Evolutionary conservation across 2,113 vertebrate species (phyloP).

Genomic region (Lepus timidus): DNA sequence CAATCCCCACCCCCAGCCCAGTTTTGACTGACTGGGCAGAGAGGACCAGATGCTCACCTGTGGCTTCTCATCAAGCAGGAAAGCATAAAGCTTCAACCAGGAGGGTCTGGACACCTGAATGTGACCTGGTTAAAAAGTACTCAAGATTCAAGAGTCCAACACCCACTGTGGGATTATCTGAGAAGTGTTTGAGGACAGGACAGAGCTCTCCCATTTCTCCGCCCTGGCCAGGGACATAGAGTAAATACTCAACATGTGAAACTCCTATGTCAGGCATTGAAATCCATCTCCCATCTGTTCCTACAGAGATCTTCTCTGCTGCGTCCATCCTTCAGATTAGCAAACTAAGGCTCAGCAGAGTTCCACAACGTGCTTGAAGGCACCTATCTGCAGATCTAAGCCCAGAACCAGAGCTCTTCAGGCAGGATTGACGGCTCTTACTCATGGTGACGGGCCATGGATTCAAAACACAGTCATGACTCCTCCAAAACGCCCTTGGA

Average conservation of each 20-base stretch:
- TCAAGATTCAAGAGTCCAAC: background rate
- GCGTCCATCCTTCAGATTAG: background rate
- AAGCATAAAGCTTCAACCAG: background rate
- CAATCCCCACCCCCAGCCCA: background rate
- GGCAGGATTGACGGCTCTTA: background rate
- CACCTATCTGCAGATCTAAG: background rate
- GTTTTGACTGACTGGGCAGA: background rate
- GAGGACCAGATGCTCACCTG: background rate
- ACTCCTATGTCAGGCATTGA: background rate
- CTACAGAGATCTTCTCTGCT: background rate
- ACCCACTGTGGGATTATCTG: background rate
- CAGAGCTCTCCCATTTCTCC: background rate
- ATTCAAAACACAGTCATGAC: background rate
- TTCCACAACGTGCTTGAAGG: background rate
- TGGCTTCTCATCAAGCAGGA: background rate
- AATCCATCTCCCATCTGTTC: background rate
- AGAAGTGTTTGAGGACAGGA: background rate
- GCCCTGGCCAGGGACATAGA: background rate
- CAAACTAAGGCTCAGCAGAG: conserved; percentile 1
- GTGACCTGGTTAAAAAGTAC: background rate
- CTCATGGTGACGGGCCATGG: background rate
- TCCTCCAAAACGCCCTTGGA: background rate
- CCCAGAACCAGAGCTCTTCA: background rate
- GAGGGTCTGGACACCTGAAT: background rate
- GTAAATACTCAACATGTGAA: too few species aligned